Base-by-base conservation (phyloP, 2,888 invertebrate genomes). In the Ormyrus rosae region DNA sequence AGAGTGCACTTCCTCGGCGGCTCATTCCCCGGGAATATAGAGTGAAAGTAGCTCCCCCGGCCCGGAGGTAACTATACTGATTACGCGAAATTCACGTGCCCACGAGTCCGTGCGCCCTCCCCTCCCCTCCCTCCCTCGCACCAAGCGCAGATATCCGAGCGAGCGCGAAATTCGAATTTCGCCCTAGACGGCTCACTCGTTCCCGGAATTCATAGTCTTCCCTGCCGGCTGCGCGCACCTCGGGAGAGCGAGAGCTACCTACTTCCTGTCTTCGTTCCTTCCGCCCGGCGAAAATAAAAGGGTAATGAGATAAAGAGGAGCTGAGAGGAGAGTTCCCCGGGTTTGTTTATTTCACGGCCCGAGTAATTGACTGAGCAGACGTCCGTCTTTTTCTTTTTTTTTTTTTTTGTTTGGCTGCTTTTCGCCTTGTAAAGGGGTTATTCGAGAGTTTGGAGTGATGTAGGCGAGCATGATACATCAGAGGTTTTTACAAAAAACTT, bases 141-240 rank as follows among this genome's bases (percentile, higher is more conserved):
- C 19, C 19, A 19, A 19, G 19, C 19, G 19, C 19, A 19, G 19
- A 19, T 19, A 19, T 19, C 19, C 67, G 76, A 69, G 63, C 53
- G 69, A 69, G 78, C 72, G 64, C 77, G 78, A 81, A 80, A 80
- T 78, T 79, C 82, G 65, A 58, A 79, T 81, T 70, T 64, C 10
- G 19, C 34, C 34, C 53, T 6, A 5, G 34, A 67, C 19, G 19
- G 19, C 50, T 45, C 46, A 48, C n/a, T 11, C 19, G 19, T 19
- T 63, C 34, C 46, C 5, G 10, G n/a, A 46, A n/a, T 10, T 45
- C n/a, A 56, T n/a, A 9, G 46, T 63, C 10, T 2, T 13, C 19
- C 34, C 56, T n/a, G 53, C 10, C 53, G 10, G 1, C 45, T 8
- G 61, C 9, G 13, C 6, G 61, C 34, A 9, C 10, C 4, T 61